Conservation (phyloP, 2,113 vertebrate species). For the Lophura nycthemera region DNA sequence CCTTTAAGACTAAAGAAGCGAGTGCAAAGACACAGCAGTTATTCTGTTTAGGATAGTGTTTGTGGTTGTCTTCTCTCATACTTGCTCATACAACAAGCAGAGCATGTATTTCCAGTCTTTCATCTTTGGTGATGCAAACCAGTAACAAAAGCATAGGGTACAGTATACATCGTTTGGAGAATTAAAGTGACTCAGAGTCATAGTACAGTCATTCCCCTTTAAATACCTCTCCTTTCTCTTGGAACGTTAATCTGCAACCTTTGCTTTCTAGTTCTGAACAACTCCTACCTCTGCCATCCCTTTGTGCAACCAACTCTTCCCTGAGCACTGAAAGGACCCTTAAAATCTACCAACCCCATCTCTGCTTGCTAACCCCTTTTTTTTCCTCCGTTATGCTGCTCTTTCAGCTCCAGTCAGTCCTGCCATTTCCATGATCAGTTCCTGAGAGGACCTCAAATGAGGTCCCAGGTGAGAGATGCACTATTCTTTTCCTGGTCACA, state of each 20-base stretch:
- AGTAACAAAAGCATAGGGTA: background rate
- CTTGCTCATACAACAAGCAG: background rate
- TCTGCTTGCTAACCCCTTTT: background rate
- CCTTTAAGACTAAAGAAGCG: background rate
- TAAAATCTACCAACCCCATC: slow-evolving; percentile 23
- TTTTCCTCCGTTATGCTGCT: background rate
- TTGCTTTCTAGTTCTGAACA: slow-evolving; percentile 25
- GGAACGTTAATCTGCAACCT: slow-evolving; percentile 9
- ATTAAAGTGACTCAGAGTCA: background rate
- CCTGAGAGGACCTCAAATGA: slow-evolving; percentile 52
- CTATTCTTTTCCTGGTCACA: slow-evolving; percentile 40
- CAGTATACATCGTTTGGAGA: background rate
- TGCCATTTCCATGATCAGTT: slow-evolving; percentile 37
- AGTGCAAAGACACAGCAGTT: background rate
- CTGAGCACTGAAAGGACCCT: slow-evolving; percentile 29
- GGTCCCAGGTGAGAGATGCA: slow-evolving; percentile 9
- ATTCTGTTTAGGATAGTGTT: background rate
- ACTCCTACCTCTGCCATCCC: background rate
- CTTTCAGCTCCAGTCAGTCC: slow-evolving; percentile 31
- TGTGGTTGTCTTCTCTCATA: background rate
- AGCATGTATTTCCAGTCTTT: background rate
- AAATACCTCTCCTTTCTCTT: background rate
- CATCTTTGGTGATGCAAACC: background rate
- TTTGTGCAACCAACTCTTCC: slow-evolving; percentile 24
- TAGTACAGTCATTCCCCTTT: background rate